phyloP scores from a whole-genome alignment of 2,797 vertebrate genomes.

The Cheirogaleus major region DNA sequence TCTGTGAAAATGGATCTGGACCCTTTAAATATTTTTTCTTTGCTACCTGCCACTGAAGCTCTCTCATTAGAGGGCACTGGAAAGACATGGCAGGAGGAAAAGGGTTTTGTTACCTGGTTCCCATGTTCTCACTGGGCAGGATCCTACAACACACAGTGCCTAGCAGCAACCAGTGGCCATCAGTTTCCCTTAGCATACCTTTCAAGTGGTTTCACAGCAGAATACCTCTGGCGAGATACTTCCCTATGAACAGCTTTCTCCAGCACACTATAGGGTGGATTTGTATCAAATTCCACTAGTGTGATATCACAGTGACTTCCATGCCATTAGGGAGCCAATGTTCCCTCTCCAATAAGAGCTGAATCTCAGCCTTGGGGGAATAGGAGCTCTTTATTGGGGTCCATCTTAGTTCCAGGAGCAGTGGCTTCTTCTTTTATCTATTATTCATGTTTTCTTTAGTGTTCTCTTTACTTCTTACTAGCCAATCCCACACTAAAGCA shows the following conservation, averaged over 20 bases:
- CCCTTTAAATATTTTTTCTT: neutral
- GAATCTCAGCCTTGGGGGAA: neutral
- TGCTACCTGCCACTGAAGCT: neutral
- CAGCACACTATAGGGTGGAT: neutral
- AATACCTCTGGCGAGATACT: neutral
- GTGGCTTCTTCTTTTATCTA: neutral
- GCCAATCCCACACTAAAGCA: neutral
- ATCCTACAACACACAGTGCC: fast-evolving
- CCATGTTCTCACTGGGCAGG: neutral
- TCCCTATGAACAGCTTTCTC: neutral
- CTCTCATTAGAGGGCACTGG: neutral
- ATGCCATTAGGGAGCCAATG: neutral
- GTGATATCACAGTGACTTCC: neutral
- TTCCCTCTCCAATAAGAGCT: neutral
- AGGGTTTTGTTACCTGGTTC: neutral
- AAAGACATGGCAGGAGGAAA: neutral
- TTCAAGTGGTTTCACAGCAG: neutral
- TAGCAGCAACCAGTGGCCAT: neutral
- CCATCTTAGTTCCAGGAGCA: neutral
- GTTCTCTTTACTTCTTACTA: neutral
- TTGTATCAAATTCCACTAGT: neutral
- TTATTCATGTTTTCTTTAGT: neutral
- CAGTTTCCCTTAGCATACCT: neutral
- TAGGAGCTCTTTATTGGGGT: neutral
- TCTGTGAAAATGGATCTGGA: neutral